phyloP scores from a whole-genome alignment of 2,888 invertebrate species.

The Cetonia aurata region DNA sequence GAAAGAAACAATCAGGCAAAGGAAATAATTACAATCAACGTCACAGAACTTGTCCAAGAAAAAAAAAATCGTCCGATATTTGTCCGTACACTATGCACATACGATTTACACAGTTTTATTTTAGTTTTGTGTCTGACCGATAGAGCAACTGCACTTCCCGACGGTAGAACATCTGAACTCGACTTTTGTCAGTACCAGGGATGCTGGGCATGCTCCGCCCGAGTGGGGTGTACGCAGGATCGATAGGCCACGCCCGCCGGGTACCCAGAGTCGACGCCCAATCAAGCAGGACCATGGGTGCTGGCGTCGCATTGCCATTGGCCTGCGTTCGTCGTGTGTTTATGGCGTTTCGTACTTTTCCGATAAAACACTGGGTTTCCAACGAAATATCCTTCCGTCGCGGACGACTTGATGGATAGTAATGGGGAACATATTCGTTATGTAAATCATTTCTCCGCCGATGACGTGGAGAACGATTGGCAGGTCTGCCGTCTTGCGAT shows the following conservation, averaged over 20 bases:
- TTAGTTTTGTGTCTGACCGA: conserved; percentile 53
- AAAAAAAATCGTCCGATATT: conserved; percentile 17
- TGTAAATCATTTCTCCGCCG: conserved; percentile 41
- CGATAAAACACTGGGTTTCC: conserved; percentile 40
- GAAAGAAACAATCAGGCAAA: conserved; percentile 8
- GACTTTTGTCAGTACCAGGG: conserved; percentile 56
- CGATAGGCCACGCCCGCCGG: conserved; percentile 56
- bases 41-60: conserved; percentile 23
- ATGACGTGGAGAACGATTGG: conserved; percentile 24
- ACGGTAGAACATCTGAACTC: conserved; percentile 45
- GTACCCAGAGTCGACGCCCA: conserved; percentile 53
- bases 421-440: conserved; percentile 41
- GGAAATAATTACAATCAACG: conserved; percentile 15
- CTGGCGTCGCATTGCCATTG: conserved; percentile 48
- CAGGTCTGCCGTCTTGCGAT: conserved; percentile 21
- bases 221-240: conserved; percentile 52
- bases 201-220: conserved; percentile 63
- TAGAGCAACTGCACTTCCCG: conserved; percentile 50
- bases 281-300: conserved; percentile 57
- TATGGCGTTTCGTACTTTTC: conserved; percentile 51
- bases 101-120: conserved; percentile 47
- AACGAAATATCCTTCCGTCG: conserved; percentile 39
- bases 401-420: conserved; percentile 35
- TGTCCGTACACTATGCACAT: conserved; percentile 26
- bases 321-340: conserved; percentile 45